Conservation (phyloP, 2,113 vertebrate genomes). For the Falcunculus frontatus region DNA sequence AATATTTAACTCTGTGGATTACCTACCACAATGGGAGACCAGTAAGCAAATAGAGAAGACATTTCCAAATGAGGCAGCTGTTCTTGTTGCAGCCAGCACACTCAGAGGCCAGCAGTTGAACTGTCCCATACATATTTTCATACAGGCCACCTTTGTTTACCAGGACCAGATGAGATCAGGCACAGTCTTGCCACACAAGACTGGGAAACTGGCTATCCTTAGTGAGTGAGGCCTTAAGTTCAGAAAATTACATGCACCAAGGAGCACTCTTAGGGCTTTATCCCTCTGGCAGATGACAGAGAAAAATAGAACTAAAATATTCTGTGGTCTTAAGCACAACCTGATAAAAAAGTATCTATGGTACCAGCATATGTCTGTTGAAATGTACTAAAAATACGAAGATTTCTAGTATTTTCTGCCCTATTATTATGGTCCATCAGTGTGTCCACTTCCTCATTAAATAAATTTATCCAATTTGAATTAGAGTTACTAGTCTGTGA, state of each 20-base stretch:
- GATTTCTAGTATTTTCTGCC: background rate
- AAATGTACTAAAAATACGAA: background rate
- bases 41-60: background rate
- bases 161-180: background rate
- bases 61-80: conserved; percentile 18
- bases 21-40: background rate
- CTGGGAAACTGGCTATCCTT: background rate
- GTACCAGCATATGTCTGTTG: background rate
- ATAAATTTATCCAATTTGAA: background rate
- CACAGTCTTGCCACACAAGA: background rate
- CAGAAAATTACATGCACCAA: background rate
- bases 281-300: background rate
- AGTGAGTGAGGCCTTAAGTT: background rate
- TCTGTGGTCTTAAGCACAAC: background rate
- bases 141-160: background rate
- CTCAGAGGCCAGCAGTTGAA: background rate
- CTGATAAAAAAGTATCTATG: background rate
- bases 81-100: background rate
- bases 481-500: background rate
- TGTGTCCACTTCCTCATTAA: background rate
- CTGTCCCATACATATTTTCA: background rate
- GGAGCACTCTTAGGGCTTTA: background rate
- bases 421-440: background rate
- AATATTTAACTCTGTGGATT: background rate
- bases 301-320: background rate